Percentiles rank a stretch among this genome's conserved stretches.
phyloP scores from a whole-genome alignment of 2,888 invertebrate genomes.

The Encarsia formosa region DNA sequence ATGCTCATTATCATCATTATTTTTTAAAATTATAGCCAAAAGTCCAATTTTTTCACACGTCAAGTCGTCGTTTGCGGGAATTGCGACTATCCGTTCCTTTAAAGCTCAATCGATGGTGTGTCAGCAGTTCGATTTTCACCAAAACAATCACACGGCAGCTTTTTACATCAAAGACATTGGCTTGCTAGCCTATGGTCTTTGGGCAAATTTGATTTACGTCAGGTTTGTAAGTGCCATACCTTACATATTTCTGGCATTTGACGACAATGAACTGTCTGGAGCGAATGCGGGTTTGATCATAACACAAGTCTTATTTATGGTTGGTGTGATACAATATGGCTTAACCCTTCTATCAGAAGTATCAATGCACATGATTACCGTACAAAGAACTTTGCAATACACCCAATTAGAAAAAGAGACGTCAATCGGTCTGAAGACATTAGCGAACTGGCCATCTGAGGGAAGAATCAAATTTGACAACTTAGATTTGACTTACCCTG shows the following conservation, averaged over 20 bases:
- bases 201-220: background rate
- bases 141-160: background rate
- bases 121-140: background rate
- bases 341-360: background rate
- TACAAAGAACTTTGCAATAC: background rate
- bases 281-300: background rate
- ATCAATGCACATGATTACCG: background rate
- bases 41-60: background rate
- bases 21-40: background rate
- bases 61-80: slow-evolving; percentile 47
- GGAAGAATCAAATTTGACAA: background rate
- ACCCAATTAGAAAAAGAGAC: background rate
- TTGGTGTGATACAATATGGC: background rate
- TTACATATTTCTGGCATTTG: background rate
- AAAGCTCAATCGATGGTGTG: background rate
- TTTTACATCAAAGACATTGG: background rate
- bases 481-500: background rate
- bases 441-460: background rate
- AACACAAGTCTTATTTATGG: background rate
- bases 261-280: background rate
- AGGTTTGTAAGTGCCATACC: background rate
- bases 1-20: no score
- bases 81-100: slow-evolving; percentile 80
- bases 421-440: no score
- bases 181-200: background rate